A percentile compares a stretch with the other conserved stretches of the same genome.
Evolutionary conservation across 2,797 vertebrate genomes (phyloP).

Genomic region (Malurus splendens): DNA sequence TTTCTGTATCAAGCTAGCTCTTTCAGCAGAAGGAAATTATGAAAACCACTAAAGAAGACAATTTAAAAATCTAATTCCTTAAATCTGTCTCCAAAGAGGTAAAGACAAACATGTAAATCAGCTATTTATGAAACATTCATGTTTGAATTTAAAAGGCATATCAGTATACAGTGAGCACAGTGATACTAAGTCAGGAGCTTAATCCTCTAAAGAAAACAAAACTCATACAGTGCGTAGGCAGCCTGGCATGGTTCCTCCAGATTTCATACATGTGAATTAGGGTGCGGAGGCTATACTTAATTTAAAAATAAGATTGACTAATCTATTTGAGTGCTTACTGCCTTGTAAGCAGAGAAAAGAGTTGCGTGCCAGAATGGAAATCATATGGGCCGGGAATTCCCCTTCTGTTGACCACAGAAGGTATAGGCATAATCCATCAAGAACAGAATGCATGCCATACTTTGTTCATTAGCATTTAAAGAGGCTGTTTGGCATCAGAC

Average conservation of each 20-base stretch:
- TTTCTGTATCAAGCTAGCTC: background rate
- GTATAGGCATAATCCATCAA: constrained; percentile 76
- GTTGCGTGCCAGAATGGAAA: constrained; percentile 71
- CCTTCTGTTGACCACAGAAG: constrained; percentile 82
- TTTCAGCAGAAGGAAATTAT: constrained; percentile 15
- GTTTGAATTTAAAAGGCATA: constrained; percentile 51
- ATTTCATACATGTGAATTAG: constrained; percentile 39
- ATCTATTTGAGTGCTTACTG: constrained; percentile 69
- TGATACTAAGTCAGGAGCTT: constrained; percentile 51
- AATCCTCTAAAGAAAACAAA: constrained; percentile 57
- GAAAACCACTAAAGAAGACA: constrained; percentile 36
- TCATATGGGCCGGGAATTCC: constrained; percentile 79
- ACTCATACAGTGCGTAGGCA: constrained; percentile 37
- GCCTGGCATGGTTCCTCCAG: constrained; percentile 11
- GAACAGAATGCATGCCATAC: constrained; percentile 77
- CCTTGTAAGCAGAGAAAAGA: constrained; percentile 62
- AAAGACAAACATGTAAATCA: constrained; percentile 61
- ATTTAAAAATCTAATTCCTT: constrained; percentile 45
- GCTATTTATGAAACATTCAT: constrained; percentile 60
- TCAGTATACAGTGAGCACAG: constrained; percentile 41
- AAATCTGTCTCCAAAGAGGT: constrained; percentile 52
- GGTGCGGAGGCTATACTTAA: constrained; percentile 33
- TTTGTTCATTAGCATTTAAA: constrained; percentile 82
- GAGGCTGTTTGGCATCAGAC: constrained; percentile 77
- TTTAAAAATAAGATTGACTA: constrained; percentile 67